phyloP scores from a whole-genome alignment of 2,888 invertebrate species.

The Acheta domesticus region DNA sequence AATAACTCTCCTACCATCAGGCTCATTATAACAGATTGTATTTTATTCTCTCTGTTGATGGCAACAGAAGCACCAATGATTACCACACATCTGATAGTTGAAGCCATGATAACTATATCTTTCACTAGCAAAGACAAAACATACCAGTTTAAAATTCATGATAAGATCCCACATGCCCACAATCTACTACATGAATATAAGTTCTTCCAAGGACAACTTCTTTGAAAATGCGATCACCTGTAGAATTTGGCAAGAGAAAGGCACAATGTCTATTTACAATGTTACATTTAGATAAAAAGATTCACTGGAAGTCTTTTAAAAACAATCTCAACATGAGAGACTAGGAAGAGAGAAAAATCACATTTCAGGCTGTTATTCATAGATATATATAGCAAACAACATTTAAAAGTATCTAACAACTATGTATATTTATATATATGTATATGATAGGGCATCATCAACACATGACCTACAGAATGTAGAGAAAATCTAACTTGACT shows the following conservation, averaged over 20 bases:
- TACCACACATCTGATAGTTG: no score
- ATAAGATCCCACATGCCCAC: background rate
- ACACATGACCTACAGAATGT: conserved; percentile 11
- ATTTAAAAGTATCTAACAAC: background rate
- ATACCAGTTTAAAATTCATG: background rate
- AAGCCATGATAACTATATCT: background rate
- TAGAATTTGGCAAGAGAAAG: conserved; percentile 18
- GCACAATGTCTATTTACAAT: conserved; percentile 18
- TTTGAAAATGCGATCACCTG: conserved; percentile 1
- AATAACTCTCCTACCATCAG: no score
- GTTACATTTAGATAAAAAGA: conserved; percentile 18
- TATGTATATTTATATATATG: background rate
- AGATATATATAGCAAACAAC: background rate
- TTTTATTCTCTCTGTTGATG: no score
- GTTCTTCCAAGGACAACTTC: background rate
- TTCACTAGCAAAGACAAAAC: background rate
- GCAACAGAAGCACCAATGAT: no score
- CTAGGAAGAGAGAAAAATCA: conserved; percentile 18
- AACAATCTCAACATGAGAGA: conserved; percentile 11
- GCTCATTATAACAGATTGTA: no score
- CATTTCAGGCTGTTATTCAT: background rate
- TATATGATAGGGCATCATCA: background rate
- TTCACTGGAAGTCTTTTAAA: conserved; percentile 18
- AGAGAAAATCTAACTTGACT: conserved; percentile 1
- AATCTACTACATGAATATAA: background rate